Percentiles rank a stretch among this genome's conserved stretches.
These are phyloP conservation scores for Alloplasta piceator DNA, from an alignment of 2,888 invertebrate genomes.

Conservation along the genomic window DNA sequence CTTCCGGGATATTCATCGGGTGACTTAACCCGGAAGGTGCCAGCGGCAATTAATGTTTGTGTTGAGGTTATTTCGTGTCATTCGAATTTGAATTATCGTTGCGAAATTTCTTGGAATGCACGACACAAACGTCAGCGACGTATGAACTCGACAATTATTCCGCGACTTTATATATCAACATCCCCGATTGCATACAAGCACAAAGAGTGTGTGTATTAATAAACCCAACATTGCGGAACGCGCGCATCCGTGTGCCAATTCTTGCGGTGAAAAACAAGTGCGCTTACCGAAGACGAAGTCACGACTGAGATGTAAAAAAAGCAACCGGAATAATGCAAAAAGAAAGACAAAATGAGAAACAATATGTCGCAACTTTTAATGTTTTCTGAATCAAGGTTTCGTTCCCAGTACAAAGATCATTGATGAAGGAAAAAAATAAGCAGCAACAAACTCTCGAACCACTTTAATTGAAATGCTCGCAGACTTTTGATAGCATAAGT, in stretches of 20 bases:
- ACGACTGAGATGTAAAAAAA: conserved; percentile 15
- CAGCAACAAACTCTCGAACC: too few species aligned
- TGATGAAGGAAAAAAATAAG: too few species aligned
- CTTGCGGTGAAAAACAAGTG: conserved; percentile 36
- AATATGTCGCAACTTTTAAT: not conserved
- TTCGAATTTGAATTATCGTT: not conserved
- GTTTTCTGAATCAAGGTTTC: too few species aligned
- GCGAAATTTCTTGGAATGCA: conserved; percentile 22
- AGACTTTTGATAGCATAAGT: too few species aligned
- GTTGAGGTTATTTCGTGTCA: too few species aligned
- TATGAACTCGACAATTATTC: conserved; percentile 42
- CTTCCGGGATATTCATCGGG: too few species aligned
- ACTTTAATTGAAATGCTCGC: too few species aligned
- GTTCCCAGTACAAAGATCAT: too few species aligned
- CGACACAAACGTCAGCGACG: not conserved
- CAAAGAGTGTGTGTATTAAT: conserved; percentile 34
- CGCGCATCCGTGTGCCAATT: conserved; percentile 43
- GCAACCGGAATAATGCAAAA: not conserved
- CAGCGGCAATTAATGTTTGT: too few species aligned
- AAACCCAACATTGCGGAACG: conserved; percentile 46
- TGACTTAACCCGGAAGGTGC: too few species aligned
- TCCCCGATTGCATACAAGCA: conserved; percentile 28
- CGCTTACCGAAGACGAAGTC: conserved; percentile 17
- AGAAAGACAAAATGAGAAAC: not conserved
- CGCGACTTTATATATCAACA: conserved; percentile 27